Base-by-base conservation (phyloP, 2,797 vertebrate genomes). In the Leptodactylus fallax region DNA sequence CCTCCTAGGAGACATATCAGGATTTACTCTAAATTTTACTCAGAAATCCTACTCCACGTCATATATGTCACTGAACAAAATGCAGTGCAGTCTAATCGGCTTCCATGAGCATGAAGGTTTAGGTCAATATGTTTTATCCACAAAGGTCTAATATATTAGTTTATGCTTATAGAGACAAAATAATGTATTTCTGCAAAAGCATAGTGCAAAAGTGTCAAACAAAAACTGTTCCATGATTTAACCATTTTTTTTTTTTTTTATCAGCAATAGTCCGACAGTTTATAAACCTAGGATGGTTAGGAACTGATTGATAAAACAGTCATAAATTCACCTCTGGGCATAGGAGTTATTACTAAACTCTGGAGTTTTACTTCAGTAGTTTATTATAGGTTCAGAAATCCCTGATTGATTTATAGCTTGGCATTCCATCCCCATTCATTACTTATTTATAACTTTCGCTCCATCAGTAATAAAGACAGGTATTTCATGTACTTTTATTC, bases 371-470 rank as follows among this genome's bases (percentile, higher is more conserved):
- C 79, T 88, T 88, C 49, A 51, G 78, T 72, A 65, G 83, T 85
- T 88, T 85, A 89, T 89, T 81, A 83, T 77, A 83, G 69, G 82
- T 53, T 86, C 72, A 86, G 71, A 86, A 71, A 85, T 60, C 27
- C 71, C 7, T 14, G 79, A 89, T 72, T 89, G 88, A 89, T 89
- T 83, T 89, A 89, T 82, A 69, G 80, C 84, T 45, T 78, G 21
- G 67, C 79, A 67, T 58, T 82, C 53, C 72, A 86, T 69, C 79
- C 88, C 79, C 61, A 67, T 89, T 86, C 79, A 86, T 86, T 86
- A 86, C 84, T 53, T 71, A 83, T 89, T 86, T 89, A 89, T 69
- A 79, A 83, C 84, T 67, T 81, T 88, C 78, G 47, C 71, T 83
- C 45, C 51, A 51, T 83, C 69, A 61, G 79, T 79, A 77, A 86